A percentile compares a stretch with the other conserved stretches of the same genome.
These are phyloP conservation scores for Lycophotia porphyrea DNA, from an alignment of 2,888 invertebrate species.

Conservation along the genomic window DNA sequence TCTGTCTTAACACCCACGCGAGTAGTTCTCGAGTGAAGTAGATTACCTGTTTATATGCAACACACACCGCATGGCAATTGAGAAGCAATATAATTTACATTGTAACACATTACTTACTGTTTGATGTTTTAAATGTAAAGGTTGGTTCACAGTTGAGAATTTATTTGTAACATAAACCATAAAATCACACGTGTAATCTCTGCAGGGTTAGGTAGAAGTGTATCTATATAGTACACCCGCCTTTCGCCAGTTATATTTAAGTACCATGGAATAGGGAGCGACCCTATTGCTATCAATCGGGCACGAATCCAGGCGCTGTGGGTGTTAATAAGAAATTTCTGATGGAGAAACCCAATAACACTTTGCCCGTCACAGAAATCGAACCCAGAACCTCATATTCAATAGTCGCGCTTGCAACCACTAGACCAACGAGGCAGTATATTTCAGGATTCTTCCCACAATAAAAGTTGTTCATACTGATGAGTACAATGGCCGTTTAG, in stretches of 20 bases:
- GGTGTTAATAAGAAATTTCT: not conserved
- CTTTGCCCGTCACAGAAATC: not conserved
- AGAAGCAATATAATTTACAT: constrained; percentile 31
- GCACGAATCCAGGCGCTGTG: not conserved
- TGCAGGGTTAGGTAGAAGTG: not conserved
- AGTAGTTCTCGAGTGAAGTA: not conserved
- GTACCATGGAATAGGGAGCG: not conserved
- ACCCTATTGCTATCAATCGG: not conserved
- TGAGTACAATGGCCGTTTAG: too few relatives aligned
- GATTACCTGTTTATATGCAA: constrained; percentile 21
- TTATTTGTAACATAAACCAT: not conserved
- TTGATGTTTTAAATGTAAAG: constrained; percentile 21
- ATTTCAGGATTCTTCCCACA: too few relatives aligned
- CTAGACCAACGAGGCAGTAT: too few relatives aligned
- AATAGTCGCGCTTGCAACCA: too few relatives aligned
- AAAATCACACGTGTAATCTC: not conserved
- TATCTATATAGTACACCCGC: not conserved
- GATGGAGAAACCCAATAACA: not conserved
- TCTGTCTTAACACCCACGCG: not conserved
- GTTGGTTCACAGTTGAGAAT: not conserved
- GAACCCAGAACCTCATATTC: not conserved
- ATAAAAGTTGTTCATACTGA: too few relatives aligned
- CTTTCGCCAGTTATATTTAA: not conserved
- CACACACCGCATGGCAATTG: constrained; percentile 12
- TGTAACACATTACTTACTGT: constrained; percentile 10